Evolutionary conservation across 2,113 vertebrate genomes (phyloP).

Genomic region (Austrofundulus limnaeus): DNA sequence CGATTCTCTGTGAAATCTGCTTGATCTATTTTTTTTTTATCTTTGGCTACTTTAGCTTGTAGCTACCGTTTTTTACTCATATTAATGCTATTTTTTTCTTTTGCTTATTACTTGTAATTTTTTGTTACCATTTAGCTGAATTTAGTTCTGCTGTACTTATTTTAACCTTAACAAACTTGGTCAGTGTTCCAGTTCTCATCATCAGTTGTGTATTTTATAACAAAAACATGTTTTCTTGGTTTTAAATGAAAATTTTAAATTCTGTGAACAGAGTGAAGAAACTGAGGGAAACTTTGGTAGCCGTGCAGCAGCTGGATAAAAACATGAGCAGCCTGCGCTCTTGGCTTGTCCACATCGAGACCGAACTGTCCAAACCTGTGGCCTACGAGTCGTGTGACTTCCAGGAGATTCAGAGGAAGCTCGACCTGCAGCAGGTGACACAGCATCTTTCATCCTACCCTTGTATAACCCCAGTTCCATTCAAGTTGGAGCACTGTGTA

Average conservation of each 20-base stretch:
- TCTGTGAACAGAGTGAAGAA: slow-evolving; percentile 87
- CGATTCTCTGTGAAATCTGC: no score
- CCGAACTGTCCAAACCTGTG: slow-evolving; percentile 91
- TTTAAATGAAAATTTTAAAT: not conserved
- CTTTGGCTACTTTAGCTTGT: no score
- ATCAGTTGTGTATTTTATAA: not conserved
- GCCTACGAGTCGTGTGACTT: slow-evolving; percentile 90
- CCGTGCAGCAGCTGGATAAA: slow-evolving; percentile 95
- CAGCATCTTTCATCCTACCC: not conserved
- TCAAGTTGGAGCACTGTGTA: no score
- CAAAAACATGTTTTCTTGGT: not conserved
- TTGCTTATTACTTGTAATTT: no score
- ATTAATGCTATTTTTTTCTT: no score
- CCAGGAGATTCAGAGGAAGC: slow-evolving; percentile 93
- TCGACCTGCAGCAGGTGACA: slow-evolving; percentile 93
- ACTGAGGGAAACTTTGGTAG: slow-evolving; percentile 92
- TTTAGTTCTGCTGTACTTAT: no score
- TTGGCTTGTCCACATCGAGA: slow-evolving; percentile 94
- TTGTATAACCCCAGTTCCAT: not conserved
- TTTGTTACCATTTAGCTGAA: not conserved
- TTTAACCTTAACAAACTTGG: no score
- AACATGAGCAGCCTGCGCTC: slow-evolving; percentile 92
- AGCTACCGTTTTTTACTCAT: no score
- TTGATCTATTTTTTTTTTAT: no score
- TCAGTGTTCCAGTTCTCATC: not conserved